Evolutionary conservation across 2,888 invertebrate species (phyloP).

Genomic region (Caenorhabditis afra): DNA sequence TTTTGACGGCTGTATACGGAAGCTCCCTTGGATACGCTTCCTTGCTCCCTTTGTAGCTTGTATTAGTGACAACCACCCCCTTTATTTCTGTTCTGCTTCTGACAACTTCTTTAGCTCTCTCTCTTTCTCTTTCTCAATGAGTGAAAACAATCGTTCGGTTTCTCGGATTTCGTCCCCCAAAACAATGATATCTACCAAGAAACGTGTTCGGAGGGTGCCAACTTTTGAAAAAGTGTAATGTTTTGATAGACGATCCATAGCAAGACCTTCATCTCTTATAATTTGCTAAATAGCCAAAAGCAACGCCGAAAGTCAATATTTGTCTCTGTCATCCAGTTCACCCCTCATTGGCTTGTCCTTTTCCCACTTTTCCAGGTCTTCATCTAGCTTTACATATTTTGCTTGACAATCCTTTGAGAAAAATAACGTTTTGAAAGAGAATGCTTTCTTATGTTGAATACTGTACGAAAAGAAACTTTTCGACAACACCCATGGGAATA

Average conservation of each 20-base stretch:
- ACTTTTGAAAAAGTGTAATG: too few relatives aligned
- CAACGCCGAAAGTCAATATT: constrained; percentile 29
- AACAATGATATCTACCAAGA: too few relatives aligned
- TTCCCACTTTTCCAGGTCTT: constrained; percentile 14
- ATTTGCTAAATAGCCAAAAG: background rate
- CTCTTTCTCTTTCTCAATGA: background rate
- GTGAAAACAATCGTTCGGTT: too few relatives aligned
- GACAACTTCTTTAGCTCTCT: background rate
- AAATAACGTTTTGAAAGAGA: background rate
- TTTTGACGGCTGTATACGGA: background rate
- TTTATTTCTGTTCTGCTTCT: constrained; percentile 5
- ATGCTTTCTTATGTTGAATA: too few relatives aligned
- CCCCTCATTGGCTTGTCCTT: constrained; percentile 23
- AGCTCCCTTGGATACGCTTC: constrained; percentile 48
- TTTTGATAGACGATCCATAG: too few relatives aligned
- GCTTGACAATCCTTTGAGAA: background rate
- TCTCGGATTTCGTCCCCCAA: too few relatives aligned
- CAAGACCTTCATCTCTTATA: too few relatives aligned
- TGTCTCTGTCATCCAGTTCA: constrained; percentile 29
- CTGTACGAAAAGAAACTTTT: too few relatives aligned
- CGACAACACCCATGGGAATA: background rate
- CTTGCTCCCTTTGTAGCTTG: constrained; percentile 8
- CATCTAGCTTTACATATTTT: background rate
- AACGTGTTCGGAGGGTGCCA: too few relatives aligned
- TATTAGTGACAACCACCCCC: background rate